Evolutionary conservation across 2,888 invertebrate genomes (phyloP).

Genomic region (Drosophila colorata): DNA sequence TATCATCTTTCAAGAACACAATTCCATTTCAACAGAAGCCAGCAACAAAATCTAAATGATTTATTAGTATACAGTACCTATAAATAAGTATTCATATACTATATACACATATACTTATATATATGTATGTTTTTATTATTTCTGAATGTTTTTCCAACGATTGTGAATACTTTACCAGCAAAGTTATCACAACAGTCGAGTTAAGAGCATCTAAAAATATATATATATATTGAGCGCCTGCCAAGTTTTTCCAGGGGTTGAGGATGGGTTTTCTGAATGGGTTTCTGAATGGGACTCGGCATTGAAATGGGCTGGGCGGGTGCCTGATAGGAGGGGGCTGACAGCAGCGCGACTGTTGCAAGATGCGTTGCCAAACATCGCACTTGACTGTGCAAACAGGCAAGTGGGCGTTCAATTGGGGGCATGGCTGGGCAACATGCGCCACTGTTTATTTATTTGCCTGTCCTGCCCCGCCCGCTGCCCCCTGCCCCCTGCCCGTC

Average conservation of each 20-base stretch:
- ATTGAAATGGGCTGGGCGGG: slow-evolving; percentile 3
- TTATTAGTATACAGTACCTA: too few species aligned
- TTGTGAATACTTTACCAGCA: background rate
- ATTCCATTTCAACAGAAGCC: too few species aligned
- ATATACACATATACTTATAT: too few species aligned
- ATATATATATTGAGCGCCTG: background rate
- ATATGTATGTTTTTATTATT: too few species aligned
- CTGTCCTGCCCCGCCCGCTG: slow-evolving; percentile 5
- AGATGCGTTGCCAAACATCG: slow-evolving; percentile 73
- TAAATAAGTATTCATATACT: too few species aligned
- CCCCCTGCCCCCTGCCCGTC: background rate
- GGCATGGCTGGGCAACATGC: slow-evolving; percentile 38
- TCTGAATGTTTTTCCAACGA: too few species aligned
- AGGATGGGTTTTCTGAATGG: slow-evolving; percentile 1
- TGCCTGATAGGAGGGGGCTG: background rate
- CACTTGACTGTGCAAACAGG: slow-evolving; percentile 82
- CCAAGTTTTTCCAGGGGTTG: slow-evolving; percentile 18
- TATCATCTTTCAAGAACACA: too few species aligned
- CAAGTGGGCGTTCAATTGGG: slow-evolving; percentile 51
- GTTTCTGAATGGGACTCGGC: slow-evolving; percentile 13
- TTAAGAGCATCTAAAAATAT: slow-evolving; percentile 6
- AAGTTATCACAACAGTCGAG: background rate
- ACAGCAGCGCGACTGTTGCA: slow-evolving; percentile 48
- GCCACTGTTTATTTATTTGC: slow-evolving; percentile 75
- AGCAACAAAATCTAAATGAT: too few species aligned